Base-by-base conservation (phyloP, 1,140 invertebrate species). In the Drosophila tropicalis region DNA sequence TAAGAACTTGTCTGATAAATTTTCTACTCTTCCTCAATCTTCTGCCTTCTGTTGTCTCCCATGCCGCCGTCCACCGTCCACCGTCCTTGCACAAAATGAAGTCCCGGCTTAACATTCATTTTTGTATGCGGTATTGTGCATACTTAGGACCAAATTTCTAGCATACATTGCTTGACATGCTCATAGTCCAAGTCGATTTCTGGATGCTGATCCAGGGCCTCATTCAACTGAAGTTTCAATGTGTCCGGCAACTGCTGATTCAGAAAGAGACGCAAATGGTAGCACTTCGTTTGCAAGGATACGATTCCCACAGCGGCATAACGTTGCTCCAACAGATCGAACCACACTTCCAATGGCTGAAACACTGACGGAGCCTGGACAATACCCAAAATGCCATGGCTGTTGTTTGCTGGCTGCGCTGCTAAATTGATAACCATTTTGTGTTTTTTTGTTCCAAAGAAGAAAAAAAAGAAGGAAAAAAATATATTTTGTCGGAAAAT, bases 161-260 rank as follows among this genome's bases (percentile, higher is more conserved):
- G 55, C 55, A 57, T 57, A 12, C 55, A 57, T 3, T 57, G 29
- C n/a, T 57, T 57, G 5, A 57, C 25, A 17, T 34, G 55, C 9
- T 57, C 29, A 36, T 57, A 57, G n/a, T 57, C 29, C 55, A 57
- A 15, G 1, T 34, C 29, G 0, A 57, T 32, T 36, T 57, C 55
- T 0, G 29, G 29, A 34, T 57, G 22, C 55, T 57, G 25, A 12
- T 57, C 9, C 55, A 57, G 17, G 17, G 55, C 55, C n/a, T 34
- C 55, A 1, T n/a, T 15, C 55, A 57, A 57, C 4, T 57, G 55
- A 0, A 17, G 2, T 13, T 34, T 13, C 55, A 57, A 29, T 9
- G 25, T 29, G 5, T 34, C n/a, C 13, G 55, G 29, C 6, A 57
- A 17, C 3, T 32, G 25, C 3, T 57, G 5, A 2, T 34, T 32